phyloP scores from a whole-genome alignment of 2,797 vertebrate genomes.

The Schizopygopsis pylzovi region DNA sequence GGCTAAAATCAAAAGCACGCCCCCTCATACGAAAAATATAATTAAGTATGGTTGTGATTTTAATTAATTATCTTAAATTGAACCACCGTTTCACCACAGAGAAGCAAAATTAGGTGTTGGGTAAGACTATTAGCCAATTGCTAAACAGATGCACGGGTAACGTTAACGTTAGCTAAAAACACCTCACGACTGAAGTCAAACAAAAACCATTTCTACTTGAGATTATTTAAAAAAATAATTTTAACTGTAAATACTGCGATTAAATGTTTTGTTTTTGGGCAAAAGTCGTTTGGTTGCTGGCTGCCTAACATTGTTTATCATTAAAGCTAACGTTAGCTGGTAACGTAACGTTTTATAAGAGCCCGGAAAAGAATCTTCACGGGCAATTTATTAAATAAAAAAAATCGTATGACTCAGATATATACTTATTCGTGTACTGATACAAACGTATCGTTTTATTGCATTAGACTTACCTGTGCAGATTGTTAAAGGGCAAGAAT shows the following conservation, averaged over 20 bases:
- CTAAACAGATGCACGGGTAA: background rate
- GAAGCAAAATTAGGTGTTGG: background rate
- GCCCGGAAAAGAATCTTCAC: background rate
- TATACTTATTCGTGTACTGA: background rate
- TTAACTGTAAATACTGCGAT: background rate
- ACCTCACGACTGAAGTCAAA: background rate
- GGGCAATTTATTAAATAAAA: background rate
- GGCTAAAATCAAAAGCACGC: background rate
- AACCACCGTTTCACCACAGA: background rate
- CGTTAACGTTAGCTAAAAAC: background rate
- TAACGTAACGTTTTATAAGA: background rate
- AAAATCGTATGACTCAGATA: background rate
- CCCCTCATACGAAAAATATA: background rate
- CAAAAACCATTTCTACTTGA: background rate
- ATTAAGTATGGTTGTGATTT: background rate
- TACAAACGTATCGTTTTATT: background rate
- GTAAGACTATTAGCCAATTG: background rate
- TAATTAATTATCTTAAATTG: background rate
- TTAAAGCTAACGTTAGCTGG: constrained; percentile 3
- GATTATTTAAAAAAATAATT: background rate
- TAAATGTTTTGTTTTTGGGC: background rate
- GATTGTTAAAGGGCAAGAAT: background rate
- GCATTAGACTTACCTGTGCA: background rate
- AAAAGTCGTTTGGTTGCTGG: background rate
- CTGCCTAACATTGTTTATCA: background rate